These are phyloP conservation scores for Harpagifer antarcticus DNA, from an alignment of 2,797 vertebrate species.

Conservation along the genomic window DNA sequence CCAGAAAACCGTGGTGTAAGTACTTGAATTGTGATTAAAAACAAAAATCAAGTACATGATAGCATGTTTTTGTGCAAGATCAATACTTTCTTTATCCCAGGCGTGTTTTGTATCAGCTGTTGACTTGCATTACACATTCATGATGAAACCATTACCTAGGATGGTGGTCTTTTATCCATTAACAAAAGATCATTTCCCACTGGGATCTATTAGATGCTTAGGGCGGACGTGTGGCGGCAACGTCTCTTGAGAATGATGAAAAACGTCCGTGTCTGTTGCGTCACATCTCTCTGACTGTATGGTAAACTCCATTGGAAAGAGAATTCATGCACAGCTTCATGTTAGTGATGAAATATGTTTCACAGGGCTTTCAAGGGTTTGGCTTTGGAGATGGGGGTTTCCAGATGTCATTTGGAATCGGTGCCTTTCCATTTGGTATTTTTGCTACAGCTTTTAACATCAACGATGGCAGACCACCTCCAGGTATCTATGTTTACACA, in stretches of 20 bases:
- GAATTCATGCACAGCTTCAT: background rate
- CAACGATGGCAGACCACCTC: constrained; percentile 95
- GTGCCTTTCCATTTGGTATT: constrained; percentile 98
- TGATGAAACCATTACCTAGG: constrained; percentile 80
- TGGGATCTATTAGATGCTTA: constrained; percentile 76
- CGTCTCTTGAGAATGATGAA: constrained; percentile 58
- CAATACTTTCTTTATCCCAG: background rate
- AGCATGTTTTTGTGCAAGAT: background rate
- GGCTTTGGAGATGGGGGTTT: constrained; percentile 99
- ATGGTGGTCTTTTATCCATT: constrained; percentile 70
- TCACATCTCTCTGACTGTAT: constrained; percentile 57
- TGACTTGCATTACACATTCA: constrained; percentile 40
- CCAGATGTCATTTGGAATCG: constrained; percentile 99
- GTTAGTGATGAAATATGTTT: constrained; percentile 11
- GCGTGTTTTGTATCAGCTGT: background rate
- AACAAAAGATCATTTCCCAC: constrained; percentile 57
- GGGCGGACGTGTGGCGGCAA: constrained; percentile 24
- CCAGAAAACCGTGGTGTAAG: constrained; percentile 98
- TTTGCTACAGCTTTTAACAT: constrained; percentile 99
- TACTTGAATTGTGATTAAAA: constrained; percentile 15
- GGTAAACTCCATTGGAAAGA: constrained; percentile 3
- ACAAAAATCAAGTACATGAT: background rate
- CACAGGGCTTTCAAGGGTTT: constrained; percentile 98
- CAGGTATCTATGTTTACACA: constrained; percentile 84
- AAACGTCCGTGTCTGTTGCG: constrained; percentile 67